Evolutionary conservation across 2,113 vertebrate genomes (phyloP), one percentile per base, ranked within the genome.

Genomic region (Megaceryle maxima): DNA sequence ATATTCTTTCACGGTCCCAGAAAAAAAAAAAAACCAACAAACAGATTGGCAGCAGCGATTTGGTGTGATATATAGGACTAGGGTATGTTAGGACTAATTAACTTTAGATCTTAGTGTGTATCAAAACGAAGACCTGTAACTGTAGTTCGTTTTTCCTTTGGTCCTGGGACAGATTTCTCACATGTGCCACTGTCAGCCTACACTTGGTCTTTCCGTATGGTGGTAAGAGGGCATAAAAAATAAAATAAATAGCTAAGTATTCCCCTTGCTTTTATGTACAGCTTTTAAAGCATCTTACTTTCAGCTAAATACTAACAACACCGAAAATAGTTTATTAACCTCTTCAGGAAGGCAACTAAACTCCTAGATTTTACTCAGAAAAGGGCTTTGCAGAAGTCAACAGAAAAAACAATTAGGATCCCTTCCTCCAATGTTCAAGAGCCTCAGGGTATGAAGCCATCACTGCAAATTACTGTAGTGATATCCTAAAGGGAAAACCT

Each of bases 161-260:
- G 43, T 70, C 46, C 15, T 13, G 56, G 53, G 43, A 33, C 15
- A 83, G 50, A 35, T 85, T 77, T 86, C 46, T 88, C 44, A 50
- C 0, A 0, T 3, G 6, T 44, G 50, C 5, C 12, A 10, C 41
- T 8, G 8, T 55, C 1, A 1, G 19, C 21, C 55, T 85, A 28
- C 16, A 3, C 5, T 13, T 73, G 39, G 9, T 11, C 63, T 93
- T 91, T 83, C 50, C 18, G 14, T 56, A 12, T 28, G n/a, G 16
- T 16, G 2, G 5, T 56, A 44, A 50, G 21, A 73, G 51, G 28
- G 22, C 75, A 90, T 7, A 0, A 3, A 84, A 90, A 28, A 16
- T 35, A 26, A 56, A 84, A 55, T n/a, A 29, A 33, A 57, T 20
- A 33, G 31, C n/a, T 20, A 57, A 56, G 10, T 31, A 57, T 57